A percentile compares a stretch with the other conserved stretches of the same genome.
phyloP scores from a whole-genome alignment of 1,140 invertebrate genomes.

The Pogonognathellus flavescens region DNA sequence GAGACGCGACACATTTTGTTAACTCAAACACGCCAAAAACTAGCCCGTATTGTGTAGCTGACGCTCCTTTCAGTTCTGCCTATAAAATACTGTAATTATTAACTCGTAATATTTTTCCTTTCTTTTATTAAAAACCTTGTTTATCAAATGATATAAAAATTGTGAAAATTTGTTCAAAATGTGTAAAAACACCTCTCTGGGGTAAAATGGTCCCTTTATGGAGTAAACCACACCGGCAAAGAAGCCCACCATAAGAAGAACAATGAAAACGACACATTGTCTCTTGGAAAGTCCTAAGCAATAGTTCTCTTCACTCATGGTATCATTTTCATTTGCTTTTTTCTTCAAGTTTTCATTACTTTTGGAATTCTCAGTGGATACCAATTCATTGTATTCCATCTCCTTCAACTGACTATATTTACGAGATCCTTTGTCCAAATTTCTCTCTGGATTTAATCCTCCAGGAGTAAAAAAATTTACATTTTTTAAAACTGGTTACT shows the following conservation, averaged over 20 bases:
- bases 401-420: background rate
- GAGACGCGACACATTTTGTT: conserved; percentile 88
- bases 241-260: conserved; percentile 88
- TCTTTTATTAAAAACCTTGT: too few species aligned
- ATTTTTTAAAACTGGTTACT: too few species aligned
- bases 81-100: conserved; percentile 69
- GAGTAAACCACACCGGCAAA: conserved; percentile 90
- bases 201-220: conserved; percentile 77
- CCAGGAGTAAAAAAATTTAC: too few species aligned
- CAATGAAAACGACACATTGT: conserved; percentile 85
- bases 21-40: conserved; percentile 94
- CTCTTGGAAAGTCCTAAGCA: conserved; percentile 68
- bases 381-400: conserved; percentile 11
- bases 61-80: conserved; percentile 88
- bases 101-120: too few species aligned
- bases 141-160: too few species aligned
- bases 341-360: background rate
- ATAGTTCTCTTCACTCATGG: background rate
- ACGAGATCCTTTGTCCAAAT: background rate
- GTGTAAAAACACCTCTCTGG: conserved; percentile 71
- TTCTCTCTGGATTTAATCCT: background rate
- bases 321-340: background rate
- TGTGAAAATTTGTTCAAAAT: too few species aligned
- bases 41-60: conserved; percentile 88
- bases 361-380: background rate